phyloP scores from a whole-genome alignment of 2,888 invertebrate genomes.

The Deladenus siricidicola region DNA sequence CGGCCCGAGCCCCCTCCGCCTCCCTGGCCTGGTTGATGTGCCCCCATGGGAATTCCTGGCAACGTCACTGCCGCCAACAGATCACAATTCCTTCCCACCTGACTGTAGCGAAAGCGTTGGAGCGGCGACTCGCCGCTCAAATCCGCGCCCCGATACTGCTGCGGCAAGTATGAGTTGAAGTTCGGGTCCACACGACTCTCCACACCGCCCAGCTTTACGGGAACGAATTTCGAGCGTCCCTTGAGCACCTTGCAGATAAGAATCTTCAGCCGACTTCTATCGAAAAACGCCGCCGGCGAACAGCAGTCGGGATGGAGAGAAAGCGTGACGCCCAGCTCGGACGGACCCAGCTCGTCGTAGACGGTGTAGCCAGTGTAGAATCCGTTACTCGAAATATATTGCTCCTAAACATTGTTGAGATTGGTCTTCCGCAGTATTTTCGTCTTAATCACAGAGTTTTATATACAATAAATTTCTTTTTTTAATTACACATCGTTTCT shows the following conservation, averaged over 20 bases:
- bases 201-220: not conserved
- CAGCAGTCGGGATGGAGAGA: conserved; percentile 15
- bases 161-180: conserved; percentile 11
- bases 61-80: not conserved
- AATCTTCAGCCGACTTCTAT: conserved; percentile 6
- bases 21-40: too few relatives aligned
- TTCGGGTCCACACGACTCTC: conserved; percentile 8
- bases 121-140: not conserved
- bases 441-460: too few relatives aligned
- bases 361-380: conserved; percentile 7
- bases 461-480: too few relatives aligned
- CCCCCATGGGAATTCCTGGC: too few relatives aligned
- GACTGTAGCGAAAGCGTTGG: conserved; percentile 9
- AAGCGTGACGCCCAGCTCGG: conserved; percentile 12
- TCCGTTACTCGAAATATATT: conserved; percentile 16
- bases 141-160: not conserved
- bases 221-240: conserved; percentile 9
- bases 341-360: conserved; percentile 14
- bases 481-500: not conserved
- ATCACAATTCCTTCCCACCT: conserved; percentile 4
- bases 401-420: conserved; percentile 17
- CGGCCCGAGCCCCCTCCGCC: too few relatives aligned
- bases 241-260: conserved; percentile 16
- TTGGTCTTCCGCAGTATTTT: too few relatives aligned
- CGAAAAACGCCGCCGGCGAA: conserved; percentile 10